Conservation (phyloP, 2,797 vertebrate genomes). For the Phoebastria nigripes region DNA sequence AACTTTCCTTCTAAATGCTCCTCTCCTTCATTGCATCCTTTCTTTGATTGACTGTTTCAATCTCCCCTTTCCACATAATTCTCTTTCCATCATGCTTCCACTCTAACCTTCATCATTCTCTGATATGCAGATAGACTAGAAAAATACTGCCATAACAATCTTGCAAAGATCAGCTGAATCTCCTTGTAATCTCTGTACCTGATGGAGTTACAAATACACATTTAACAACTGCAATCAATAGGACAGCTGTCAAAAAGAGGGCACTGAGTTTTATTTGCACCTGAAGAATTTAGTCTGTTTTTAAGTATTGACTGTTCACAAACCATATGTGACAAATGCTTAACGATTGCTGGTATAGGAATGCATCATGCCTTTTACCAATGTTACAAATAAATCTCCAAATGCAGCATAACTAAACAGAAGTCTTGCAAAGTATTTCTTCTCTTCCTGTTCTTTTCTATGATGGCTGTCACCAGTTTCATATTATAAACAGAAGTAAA, state of each 20-base stretch:
- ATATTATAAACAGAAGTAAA: not conserved
- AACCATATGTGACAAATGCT: not conserved
- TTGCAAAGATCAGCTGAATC: not conserved
- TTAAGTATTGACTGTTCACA: not conserved
- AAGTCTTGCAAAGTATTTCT: not conserved
- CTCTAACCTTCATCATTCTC: not conserved
- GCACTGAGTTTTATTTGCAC: slow-evolving; percentile 34
- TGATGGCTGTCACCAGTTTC: not conserved
- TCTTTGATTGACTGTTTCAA: not conserved
- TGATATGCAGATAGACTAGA: not conserved
- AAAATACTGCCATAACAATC: not conserved
- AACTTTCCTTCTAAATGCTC: not conserved
- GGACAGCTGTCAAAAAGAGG: slow-evolving; percentile 24
- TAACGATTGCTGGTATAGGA: not conserved
- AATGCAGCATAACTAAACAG: not conserved
- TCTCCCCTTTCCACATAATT: not conserved
- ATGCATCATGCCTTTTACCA: not conserved
- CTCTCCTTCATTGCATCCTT: not conserved
- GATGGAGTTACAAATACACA: not conserved
- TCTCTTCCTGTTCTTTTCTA: not conserved
- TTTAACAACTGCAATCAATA: slow-evolving; percentile 27
- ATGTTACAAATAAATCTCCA: not conserved
- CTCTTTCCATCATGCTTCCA: not conserved
- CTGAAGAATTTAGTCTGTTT: not conserved
- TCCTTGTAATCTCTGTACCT: not conserved